Conservation (phyloP, 2,113 vertebrate genomes). For the Oreochromis niloticus region DNA sequence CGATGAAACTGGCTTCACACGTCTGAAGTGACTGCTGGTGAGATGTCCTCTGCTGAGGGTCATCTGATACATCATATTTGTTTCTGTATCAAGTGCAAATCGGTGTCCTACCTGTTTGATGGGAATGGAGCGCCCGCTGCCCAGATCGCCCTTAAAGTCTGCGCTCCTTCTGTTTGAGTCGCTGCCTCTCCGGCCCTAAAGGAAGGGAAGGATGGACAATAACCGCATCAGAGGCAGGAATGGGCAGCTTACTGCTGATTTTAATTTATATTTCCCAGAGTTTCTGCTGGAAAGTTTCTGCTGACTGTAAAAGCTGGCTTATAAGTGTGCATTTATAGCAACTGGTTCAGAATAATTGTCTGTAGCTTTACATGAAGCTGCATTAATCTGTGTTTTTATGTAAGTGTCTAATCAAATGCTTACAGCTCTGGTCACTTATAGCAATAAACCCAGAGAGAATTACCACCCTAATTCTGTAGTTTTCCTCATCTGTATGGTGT, state of each 20-base stretch:
- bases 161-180: slow-evolving; percentile 87
- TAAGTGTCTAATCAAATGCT: not conserved
- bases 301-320: not conserved
- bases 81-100: not conserved
- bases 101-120: slow-evolving; percentile 83
- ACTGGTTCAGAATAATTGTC: not conserved
- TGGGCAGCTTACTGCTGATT: not conserved
- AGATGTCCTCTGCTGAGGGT: slow-evolving; percentile 1
- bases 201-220: slow-evolving; percentile 57
- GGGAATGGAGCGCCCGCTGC: slow-evolving; percentile 84
- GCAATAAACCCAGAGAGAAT: not conserved
- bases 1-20: slow-evolving; percentile 7
- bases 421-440: not conserved
- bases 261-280: not conserved
- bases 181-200: slow-evolving; percentile 85
- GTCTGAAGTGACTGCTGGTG: not conserved
- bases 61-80: not conserved
- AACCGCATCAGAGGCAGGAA: not conserved
- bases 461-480: not conserved
- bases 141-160: slow-evolving; percentile 82
- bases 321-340: not conserved
- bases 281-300: not conserved
- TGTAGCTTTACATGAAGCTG: not conserved
- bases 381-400: not conserved
- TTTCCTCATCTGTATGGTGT: not conserved